These are phyloP conservation scores for Lordiphosa andalusiaca DNA, from an alignment of 2,888 invertebrate species.

Conservation along the genomic window DNA sequence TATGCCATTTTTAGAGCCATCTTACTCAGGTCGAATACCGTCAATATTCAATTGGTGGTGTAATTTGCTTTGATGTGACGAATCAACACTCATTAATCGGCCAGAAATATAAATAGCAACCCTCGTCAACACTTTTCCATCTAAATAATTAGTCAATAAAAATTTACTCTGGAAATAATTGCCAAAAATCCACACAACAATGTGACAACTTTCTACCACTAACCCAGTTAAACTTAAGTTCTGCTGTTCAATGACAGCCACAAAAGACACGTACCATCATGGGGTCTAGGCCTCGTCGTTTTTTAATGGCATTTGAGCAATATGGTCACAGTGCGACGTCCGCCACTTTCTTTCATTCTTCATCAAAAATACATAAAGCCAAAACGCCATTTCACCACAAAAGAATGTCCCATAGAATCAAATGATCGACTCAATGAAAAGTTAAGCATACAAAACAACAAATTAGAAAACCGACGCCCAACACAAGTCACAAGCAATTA, in stretches of 20 bases:
- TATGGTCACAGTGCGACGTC: conserved; percentile 48
- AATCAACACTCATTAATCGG: no score
- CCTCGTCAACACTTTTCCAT: neutral
- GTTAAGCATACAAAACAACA: conserved; percentile 47
- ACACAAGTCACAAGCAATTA: conserved; percentile 44
- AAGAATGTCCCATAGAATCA: conserved; percentile 54
- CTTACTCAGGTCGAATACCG: no score
- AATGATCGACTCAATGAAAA: conserved; percentile 41
- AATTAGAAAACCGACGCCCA: conserved; percentile 15
- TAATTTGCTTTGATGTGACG: no score
- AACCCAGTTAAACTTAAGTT: conserved; percentile 55
- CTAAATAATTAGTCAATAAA: neutral
- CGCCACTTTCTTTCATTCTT: conserved; percentile 53
- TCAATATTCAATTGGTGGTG: no score
- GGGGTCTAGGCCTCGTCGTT: conserved; percentile 33
- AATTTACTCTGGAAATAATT: neutral
- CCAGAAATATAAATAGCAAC: neutral
- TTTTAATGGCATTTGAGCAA: conserved; percentile 28
- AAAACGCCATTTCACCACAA: conserved; percentile 57
- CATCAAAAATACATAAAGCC: conserved; percentile 65
- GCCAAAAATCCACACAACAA: conserved; percentile 22
- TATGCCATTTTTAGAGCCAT: no score
- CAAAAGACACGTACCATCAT: conserved; percentile 25
- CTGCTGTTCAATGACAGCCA: conserved; percentile 41
- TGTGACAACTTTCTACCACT: conserved; percentile 62